Evolutionary conservation across 2,797 vertebrate species (phyloP).

Genomic region (Acipenser transmontanus): DNA sequence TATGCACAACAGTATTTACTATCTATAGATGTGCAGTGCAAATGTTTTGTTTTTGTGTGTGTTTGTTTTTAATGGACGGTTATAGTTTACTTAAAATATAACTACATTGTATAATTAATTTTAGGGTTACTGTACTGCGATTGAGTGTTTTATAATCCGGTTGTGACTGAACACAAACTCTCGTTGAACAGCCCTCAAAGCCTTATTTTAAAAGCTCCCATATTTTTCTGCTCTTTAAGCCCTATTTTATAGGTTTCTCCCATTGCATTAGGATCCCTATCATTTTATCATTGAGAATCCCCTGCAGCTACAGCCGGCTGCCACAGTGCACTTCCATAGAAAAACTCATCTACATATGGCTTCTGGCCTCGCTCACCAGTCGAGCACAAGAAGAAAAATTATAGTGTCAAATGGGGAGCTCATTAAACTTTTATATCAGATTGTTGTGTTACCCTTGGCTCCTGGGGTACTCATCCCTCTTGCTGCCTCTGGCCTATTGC

Average conservation of each 20-base stretch:
- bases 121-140: too few species aligned
- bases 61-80: too few species aligned
- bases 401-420: constrained; percentile 48
- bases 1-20: too few species aligned
- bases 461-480: constrained; percentile 29
- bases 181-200: too few species aligned
- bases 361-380: constrained; percentile 45
- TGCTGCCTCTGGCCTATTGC: constrained; percentile 24
- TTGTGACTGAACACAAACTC: too few species aligned
- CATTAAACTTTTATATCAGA: constrained; percentile 50
- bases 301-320: constrained; percentile 36
- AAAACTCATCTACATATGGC: constrained; percentile 51
- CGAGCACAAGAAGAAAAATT: constrained; percentile 51
- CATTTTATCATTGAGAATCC: constrained; percentile 45
- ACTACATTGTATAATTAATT: too few species aligned
- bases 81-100: not conserved
- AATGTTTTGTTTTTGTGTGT: too few species aligned
- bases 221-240: constrained; percentile 34
- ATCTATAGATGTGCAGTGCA: too few species aligned
- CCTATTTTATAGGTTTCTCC: constrained; percentile 38
- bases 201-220: constrained; percentile 27
- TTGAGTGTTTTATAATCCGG: too few species aligned
- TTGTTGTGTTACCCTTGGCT: constrained; percentile 36
- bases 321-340: constrained; percentile 30
- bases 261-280: constrained; percentile 45